Evolutionary conservation across 1,140 invertebrate genomes (phyloP), one percentile per base, ranked within the genome.

Genomic region (Patella vulgata): DNA sequence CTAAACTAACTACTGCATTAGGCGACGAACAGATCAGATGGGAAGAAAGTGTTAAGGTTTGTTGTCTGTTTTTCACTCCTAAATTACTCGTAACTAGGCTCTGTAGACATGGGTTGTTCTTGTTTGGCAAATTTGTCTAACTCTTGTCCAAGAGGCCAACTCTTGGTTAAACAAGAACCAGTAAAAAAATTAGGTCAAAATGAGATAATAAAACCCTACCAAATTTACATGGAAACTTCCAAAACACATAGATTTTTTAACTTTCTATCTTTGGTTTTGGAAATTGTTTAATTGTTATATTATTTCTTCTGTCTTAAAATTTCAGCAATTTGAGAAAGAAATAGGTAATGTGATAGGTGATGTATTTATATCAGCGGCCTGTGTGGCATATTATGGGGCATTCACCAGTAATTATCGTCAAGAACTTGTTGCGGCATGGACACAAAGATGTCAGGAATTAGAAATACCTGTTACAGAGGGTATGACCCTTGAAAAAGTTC

Each of bases 21-120:
- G 89, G 90, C 0, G 92, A 95, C 75, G 93, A 95, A 80, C 90
- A 93, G 47, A 83, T 89, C 5, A 87, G 92, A 44, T 96, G 93
- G 93, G 88, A 91, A 61, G 87, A 91, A 56, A 88, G 87, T 42
- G 90, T 93, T 6, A 86, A 89, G 82, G 91, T 91, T 81, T 65
- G 31, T 21, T 48, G 12, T 54, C 28, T 36, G 33, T 36, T 36
- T 36, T 8, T 5, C 14, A 14, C 33, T 36, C 33, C n/a, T n/a
- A n/a, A n/a, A n/a, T n/a, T n/a, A n/a, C n/a, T n/a, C n/a, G n/a
- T n/a, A n/a, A n/a, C n/a, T n/a, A n/a, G n/a, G n/a, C n/a, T n/a
- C n/a, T n/a, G n/a, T n/a, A n/a, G n/a, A n/a, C n/a, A n/a, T n/a
- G n/a, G n/a, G n/a, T n/a, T n/a, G n/a, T n/a, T n/a, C n/a, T n/a